phyloP scores from a whole-genome alignment of 2,797 vertebrate species.

The Poecilia velifera region DNA sequence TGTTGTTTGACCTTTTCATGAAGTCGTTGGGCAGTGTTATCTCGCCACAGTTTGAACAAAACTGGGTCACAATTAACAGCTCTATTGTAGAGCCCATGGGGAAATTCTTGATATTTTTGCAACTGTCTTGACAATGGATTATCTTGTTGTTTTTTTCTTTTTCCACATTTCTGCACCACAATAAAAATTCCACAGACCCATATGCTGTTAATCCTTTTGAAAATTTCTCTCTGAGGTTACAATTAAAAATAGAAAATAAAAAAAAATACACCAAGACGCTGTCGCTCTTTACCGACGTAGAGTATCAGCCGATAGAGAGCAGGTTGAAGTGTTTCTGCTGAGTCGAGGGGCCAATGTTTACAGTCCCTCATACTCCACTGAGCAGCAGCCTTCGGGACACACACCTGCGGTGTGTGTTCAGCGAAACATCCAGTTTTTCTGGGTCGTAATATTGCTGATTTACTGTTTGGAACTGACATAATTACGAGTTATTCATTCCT shows the following conservation, averaged over 20 bases:
- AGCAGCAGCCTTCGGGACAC: constrained; percentile 14
- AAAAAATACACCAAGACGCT: not conserved
- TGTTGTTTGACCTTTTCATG: constrained; percentile 59
- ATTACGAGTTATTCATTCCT: constrained; percentile 9
- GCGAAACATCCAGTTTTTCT: constrained; percentile 47
- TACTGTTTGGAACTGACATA: not conserved
- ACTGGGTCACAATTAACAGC: constrained; percentile 57
- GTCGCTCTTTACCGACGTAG: not conserved
- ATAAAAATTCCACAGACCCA: not conserved
- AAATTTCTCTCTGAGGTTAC: not conserved
- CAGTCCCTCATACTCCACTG: constrained; percentile 15
- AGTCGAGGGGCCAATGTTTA: constrained; percentile 9
- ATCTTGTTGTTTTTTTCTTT: not conserved
- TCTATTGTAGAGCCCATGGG: constrained; percentile 30
- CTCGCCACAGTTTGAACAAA: constrained; percentile 24
- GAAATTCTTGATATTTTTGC: constrained; percentile 21
- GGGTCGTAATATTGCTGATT: constrained; percentile 15
- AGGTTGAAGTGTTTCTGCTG: constrained; percentile 1
- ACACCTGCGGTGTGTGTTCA: constrained; percentile 20
- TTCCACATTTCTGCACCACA: not conserved
- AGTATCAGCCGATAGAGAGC: not conserved
- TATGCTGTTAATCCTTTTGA: not conserved
- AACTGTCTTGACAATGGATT: not conserved
- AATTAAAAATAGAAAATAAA: not conserved
- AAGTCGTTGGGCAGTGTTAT: constrained; percentile 38